Evolutionary conservation across 2,113 vertebrate genomes (phyloP).

Genomic region (Myiopsitta monachus): DNA sequence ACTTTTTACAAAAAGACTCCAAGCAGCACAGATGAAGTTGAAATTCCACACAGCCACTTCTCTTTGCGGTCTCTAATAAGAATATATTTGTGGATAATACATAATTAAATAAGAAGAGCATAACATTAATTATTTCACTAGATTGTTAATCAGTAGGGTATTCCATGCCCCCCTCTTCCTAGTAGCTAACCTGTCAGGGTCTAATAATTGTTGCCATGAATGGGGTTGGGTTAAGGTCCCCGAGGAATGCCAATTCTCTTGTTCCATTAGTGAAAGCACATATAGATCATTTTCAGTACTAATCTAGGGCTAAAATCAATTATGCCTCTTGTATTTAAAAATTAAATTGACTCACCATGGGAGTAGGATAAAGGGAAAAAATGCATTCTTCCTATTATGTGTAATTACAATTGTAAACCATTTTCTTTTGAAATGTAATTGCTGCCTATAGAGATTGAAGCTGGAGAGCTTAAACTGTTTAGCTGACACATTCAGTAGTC

Average conservation of each 20-base stretch:
- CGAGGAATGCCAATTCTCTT: slow-evolving; percentile 77
- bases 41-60: slow-evolving; percentile 41
- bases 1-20: slow-evolving; percentile 4
- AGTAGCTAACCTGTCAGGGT: slow-evolving; percentile 76
- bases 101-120: slow-evolving; percentile 78
- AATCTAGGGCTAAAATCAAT: slow-evolving; percentile 85
- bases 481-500: slow-evolving; percentile 65
- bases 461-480: slow-evolving; percentile 67
- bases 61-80: slow-evolving; percentile 66
- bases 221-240: slow-evolving; percentile 75
- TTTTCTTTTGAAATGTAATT: slow-evolving; percentile 82
- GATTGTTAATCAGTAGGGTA: slow-evolving; percentile 79
- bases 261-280: slow-evolving; percentile 80
- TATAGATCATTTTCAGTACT: slow-evolving; percentile 82
- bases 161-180: slow-evolving; percentile 59
- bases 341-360: slow-evolving; percentile 83
- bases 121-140: slow-evolving; percentile 80
- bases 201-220: slow-evolving; percentile 77
- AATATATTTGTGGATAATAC: slow-evolving; percentile 77
- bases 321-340: slow-evolving; percentile 85
- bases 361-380: slow-evolving; percentile 80
- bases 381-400: slow-evolving; percentile 81
- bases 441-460: slow-evolving; percentile 77
- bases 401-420: slow-evolving; percentile 86
- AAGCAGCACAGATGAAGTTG: background rate